Evolutionary conservation across 2,113 vertebrate genomes (phyloP).

Genomic region (Cettia cetti): DNA sequence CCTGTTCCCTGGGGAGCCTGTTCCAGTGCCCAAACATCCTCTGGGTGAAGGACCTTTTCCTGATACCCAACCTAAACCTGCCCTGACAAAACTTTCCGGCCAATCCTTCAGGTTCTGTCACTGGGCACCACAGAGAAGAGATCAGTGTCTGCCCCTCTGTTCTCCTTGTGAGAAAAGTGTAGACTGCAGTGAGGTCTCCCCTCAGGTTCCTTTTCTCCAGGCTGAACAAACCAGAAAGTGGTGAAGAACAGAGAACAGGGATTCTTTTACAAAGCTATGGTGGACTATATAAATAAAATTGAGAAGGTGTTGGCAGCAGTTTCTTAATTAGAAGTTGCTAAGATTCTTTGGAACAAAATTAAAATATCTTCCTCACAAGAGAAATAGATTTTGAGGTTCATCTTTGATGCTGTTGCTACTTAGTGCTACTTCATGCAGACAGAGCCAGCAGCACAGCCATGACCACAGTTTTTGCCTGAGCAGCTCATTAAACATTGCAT

Average conservation of each 20-base stretch:
- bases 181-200: not conserved
- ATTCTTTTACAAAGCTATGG: not conserved
- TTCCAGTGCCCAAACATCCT: not conserved
- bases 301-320: not conserved
- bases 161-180: not conserved
- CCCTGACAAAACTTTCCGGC: not conserved
- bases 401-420: not conserved
- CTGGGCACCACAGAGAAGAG: not conserved
- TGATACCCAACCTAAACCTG: not conserved
- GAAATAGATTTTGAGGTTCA: not conserved
- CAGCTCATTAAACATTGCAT: not conserved
- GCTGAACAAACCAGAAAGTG: not conserved
- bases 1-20: not conserved
- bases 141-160: not conserved
- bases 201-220: not conserved
- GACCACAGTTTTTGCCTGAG: not conserved
- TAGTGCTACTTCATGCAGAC: not conserved
- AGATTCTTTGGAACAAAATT: not conserved
- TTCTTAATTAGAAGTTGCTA: not conserved
- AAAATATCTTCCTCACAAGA: not conserved
- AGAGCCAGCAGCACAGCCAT: not conserved
- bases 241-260: not conserved
- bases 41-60: not conserved
- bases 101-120: accelerated
- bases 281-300: conserved; percentile 12